Evolutionary conservation across 1,140 invertebrate species (phyloP), one percentile per base, ranked within the genome.

Genomic region (Neodiprion lecontei): DNA sequence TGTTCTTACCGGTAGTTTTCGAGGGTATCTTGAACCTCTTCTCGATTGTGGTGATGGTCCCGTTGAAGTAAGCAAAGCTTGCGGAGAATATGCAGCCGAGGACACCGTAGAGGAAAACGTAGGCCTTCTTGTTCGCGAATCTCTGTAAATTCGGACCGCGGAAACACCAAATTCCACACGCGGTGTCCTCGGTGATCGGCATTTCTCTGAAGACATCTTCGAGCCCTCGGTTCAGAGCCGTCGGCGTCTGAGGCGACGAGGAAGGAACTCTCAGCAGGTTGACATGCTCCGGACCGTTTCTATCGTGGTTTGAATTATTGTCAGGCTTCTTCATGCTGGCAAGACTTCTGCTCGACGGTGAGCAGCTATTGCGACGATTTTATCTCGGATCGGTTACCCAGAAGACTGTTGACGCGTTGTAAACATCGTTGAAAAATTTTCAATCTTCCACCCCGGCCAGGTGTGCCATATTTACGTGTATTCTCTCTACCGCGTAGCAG

Each of bases 21-120:
- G 93, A 94, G 0, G 93, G 92, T 80, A 95, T 95, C 80, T 94
- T 94, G 82, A 94, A 96, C 76, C 94, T 89, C 81, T 95, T 95
- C 83, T 96, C 94, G 47, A 96, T 88, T 0, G 94, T 96, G 48
- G 94, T 94, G 66, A 95, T 92, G 8, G 93, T 94, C 10, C 93
- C 94, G 79, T 93, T 93, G 75, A 94, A 94, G 81, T 96, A 96
- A 1, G 93, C 91, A 79, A 92, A 95, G 75, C 92, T 91, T 75
- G 94, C 93, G n/a, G 92, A 92, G 78, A 94, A 94, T 68, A 94
- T 90, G 76, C 93, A 92, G 1, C 93, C 94, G 1, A 95, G 86
- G 5, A 94, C 84, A 67, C 93, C 94, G 78, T 95, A 95, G 0
- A 94, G 85, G 67, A 95, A 83, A 1, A 95, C 91, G 78, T 94